These are phyloP conservation scores for Sebastes matsubarae DNA, from an alignment of 2,797 vertebrate genomes.

Conservation along the genomic window DNA sequence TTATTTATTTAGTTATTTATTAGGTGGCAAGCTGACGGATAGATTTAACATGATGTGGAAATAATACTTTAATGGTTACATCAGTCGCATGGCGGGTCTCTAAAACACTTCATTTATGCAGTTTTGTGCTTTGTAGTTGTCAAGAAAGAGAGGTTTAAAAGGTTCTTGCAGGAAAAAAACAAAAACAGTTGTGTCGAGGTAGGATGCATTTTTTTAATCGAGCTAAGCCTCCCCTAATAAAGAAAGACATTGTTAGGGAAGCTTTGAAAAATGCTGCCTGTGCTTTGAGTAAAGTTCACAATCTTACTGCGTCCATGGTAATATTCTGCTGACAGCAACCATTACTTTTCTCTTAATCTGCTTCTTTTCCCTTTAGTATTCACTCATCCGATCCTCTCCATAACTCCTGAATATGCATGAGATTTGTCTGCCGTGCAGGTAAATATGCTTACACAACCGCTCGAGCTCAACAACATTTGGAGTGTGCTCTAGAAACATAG, in stretches of 20 bases:
- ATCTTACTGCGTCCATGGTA: neutral
- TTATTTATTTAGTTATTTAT: constrained; percentile 59
- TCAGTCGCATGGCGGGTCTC: constrained; percentile 34
- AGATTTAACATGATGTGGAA: constrained; percentile 51
- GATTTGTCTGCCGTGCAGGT: constrained; percentile 36
- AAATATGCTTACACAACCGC: constrained; percentile 45
- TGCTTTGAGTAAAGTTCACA: constrained; percentile 16
- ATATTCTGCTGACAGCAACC: constrained; percentile 10
- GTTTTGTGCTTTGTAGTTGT: constrained; percentile 53
- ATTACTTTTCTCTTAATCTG: constrained; percentile 7
- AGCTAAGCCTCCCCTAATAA: constrained; percentile 2
- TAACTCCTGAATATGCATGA: constrained; percentile 67
- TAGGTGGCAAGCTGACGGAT: constrained; percentile 26
- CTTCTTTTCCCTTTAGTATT: neutral
- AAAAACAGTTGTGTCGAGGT: constrained; percentile 9
- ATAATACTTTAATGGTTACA: constrained; percentile 56
- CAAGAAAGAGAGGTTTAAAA: constrained; percentile 45
- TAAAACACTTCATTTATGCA: constrained; percentile 54
- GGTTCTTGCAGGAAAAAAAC: constrained; percentile 13
- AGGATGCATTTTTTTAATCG: constrained; percentile 48
- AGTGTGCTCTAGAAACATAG: neutral
- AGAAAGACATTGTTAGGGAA: constrained; percentile 28
- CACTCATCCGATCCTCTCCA: neutral
- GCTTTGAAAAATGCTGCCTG: constrained; percentile 42
- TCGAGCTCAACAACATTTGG: constrained; percentile 6